A percentile compares a stretch with the other conserved stretches of the same genome.
Evolutionary conservation across 2,888 invertebrate species (phyloP).

Genomic region (Neoitamus cyanurus): DNA sequence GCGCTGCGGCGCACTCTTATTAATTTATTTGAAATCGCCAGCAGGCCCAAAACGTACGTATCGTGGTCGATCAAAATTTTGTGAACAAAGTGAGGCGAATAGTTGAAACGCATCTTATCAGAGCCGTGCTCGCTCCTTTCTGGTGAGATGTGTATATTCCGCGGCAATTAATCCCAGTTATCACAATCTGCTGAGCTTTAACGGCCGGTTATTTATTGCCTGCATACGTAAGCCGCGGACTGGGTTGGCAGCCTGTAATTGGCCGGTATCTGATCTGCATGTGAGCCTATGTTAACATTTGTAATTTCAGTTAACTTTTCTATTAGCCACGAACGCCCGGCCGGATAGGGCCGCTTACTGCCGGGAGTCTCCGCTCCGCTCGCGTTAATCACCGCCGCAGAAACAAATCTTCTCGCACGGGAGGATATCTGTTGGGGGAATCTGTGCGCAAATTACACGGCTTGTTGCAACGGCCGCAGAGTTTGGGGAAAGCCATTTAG

Average conservation of each 20-base stretch:
- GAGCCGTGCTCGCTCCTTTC: not conserved
- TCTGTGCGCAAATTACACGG: not conserved
- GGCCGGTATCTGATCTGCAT: constrained; percentile 33
- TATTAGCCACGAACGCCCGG: constrained; percentile 5
- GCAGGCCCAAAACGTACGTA: not conserved
- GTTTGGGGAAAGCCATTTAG: not conserved
- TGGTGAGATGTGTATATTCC: constrained; percentile 29
- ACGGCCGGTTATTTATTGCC: not conserved
- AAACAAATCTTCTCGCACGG: constrained; percentile 30
- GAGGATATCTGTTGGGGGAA: not conserved
- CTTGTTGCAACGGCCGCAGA: not conserved
- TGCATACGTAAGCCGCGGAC: not conserved
- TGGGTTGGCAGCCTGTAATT: constrained; percentile 26
- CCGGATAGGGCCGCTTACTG: not conserved
- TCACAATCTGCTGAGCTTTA: constrained; percentile 34
- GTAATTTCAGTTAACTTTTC: constrained; percentile 29
- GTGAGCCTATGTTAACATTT: constrained; percentile 41
- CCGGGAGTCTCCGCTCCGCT: not conserved
- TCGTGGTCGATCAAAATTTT: constrained; percentile 19
- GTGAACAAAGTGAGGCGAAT: constrained; percentile 22
- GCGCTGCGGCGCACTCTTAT: not conserved
- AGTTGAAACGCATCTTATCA: constrained; percentile 34
- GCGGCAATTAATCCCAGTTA: constrained; percentile 34
- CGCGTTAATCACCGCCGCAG: not conserved
- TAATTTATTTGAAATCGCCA: constrained; percentile 36